Evolutionary conservation across 2,113 vertebrate species (phyloP).

Genomic region (Dascyllus trimaculatus): DNA sequence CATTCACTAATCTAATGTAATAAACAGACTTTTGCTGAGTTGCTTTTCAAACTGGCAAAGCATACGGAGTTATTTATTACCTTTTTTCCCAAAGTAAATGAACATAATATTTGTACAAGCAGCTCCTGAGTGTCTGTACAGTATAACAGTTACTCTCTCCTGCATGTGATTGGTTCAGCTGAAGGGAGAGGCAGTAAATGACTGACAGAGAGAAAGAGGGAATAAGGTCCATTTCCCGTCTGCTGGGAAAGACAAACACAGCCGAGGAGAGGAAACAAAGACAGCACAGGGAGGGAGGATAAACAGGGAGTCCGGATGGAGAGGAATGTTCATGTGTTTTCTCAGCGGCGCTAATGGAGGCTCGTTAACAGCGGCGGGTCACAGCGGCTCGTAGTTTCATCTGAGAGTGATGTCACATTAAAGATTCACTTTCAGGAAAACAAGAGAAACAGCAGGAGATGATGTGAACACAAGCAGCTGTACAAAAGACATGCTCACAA

Average conservation of each 20-base stretch:
- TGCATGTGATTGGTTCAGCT: slow-evolving; percentile 18
- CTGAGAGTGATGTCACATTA: not conserved
- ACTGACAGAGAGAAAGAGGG: slow-evolving; percentile 35
- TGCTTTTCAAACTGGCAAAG: not conserved
- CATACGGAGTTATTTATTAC: not conserved
- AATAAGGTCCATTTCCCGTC: slow-evolving; percentile 57
- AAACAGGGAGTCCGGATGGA: not conserved
- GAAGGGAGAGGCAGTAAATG: slow-evolving; percentile 34
- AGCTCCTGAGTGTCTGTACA: not conserved
- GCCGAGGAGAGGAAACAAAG: slow-evolving; percentile 34
- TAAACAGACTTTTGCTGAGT: too few relatives aligned
- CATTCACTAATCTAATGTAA: not conserved
- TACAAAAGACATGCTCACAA: not conserved
- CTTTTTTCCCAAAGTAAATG: not conserved
- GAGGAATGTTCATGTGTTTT: slow-evolving; percentile 49
- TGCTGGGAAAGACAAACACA: slow-evolving; percentile 76
- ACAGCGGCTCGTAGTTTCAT: slow-evolving; percentile 23
- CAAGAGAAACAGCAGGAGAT: not conserved
- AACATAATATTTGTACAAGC: not conserved
- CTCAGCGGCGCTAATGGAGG: slow-evolving; percentile 40
- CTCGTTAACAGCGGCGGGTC: too few relatives aligned
- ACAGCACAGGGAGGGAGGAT: not conserved
- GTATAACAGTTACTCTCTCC: not conserved
- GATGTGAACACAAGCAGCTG: not conserved
- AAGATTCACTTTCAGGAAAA: slow-evolving; percentile 12